phyloP scores from a whole-genome alignment of 2,113 vertebrate genomes.

The Caloenas nicobarica region DNA sequence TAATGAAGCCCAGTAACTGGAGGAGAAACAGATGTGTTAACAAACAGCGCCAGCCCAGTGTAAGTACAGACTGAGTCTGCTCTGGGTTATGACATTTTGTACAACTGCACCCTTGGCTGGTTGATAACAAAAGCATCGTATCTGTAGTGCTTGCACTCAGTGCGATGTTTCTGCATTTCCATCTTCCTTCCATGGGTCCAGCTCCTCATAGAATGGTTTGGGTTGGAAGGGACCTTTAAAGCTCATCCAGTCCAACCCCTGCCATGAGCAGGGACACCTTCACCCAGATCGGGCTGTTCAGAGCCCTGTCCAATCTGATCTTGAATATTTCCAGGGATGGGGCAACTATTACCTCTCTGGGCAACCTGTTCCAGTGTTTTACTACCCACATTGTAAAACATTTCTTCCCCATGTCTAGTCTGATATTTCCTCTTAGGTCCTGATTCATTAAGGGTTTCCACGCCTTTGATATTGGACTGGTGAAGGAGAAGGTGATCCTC shows the following conservation, averaged over 20 bases:
- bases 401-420: neutral
- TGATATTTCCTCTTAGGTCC: neutral
- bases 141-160: neutral
- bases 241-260: too few species aligned
- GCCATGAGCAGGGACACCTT: neutral
- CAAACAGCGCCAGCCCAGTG: neutral
- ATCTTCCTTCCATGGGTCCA: neutral
- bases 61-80: neutral
- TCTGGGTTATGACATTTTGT: neutral
- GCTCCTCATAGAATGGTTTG: neutral
- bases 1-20: neutral
- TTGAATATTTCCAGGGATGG: neutral
- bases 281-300: neutral
- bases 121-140: neutral
- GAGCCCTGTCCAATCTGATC: rapidly evolving
- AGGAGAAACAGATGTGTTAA: neutral
- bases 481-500: neutral
- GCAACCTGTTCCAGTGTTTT: neutral
- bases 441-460: neutral
- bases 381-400: rapidly evolving
- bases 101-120: neutral
- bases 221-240: neutral
- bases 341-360: rapidly evolving
- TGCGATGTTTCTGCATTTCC: neutral
- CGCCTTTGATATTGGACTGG: neutral